phyloP scores from a whole-genome alignment of 2,797 vertebrate species.

The Sebastes melanostomus region DNA sequence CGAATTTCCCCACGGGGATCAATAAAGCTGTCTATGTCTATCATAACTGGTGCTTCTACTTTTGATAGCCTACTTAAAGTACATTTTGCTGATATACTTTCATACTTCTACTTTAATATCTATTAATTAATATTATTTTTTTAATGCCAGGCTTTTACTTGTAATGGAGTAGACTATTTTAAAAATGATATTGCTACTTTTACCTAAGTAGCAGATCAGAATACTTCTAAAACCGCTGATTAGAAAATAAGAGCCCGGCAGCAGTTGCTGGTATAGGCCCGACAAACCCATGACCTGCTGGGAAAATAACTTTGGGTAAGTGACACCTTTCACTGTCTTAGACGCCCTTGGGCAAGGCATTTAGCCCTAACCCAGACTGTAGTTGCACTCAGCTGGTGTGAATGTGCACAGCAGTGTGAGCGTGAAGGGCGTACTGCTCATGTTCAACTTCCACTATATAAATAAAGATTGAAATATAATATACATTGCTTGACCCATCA shows the following conservation, averaged over 20 bases:
- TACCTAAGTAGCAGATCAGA: not conserved
- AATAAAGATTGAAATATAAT: not conserved
- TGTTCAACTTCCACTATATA: not conserved
- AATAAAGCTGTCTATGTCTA: no score
- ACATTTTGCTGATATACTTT: no score
- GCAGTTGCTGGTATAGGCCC: not conserved
- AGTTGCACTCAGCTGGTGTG: not conserved
- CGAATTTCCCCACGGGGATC: no score
- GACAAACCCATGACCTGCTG: not conserved
- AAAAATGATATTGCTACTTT: not conserved
- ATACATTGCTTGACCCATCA: not conserved
- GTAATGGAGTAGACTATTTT: not conserved
- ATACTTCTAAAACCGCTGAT: not conserved
- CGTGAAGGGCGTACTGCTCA: not conserved
- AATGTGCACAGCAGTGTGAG: slow-evolving; percentile 1
- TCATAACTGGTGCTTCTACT: no score
- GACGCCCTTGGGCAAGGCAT: slow-evolving; percentile 13
- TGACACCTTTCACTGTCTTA: slow-evolving; percentile 1
- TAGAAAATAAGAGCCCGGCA: not conserved
- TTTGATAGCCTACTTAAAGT: no score
- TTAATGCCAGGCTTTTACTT: not conserved
- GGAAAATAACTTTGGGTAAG: not conserved
- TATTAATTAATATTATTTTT: no score
- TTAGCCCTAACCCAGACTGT: not conserved
- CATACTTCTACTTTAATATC: not conserved